phyloP scores from a whole-genome alignment of 2,113 vertebrate species.

The Lasiurus borealis region DNA sequence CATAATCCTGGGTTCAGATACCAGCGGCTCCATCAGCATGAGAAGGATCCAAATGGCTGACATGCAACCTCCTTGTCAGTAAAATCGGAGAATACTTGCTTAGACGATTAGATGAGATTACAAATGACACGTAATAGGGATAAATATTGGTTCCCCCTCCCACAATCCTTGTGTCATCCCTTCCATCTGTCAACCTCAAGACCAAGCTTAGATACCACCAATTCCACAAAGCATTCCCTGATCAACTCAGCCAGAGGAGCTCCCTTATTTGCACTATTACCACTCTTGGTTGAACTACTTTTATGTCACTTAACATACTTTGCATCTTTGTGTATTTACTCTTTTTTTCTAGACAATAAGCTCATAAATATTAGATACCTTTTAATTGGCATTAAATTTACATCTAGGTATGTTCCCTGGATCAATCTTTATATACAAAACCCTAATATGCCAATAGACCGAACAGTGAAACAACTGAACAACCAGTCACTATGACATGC shows the following conservation, averaged over 20 bases:
- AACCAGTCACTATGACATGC: too few relatives aligned
- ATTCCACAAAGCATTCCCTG: neutral
- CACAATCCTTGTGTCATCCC: neutral
- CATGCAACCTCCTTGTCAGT: neutral
- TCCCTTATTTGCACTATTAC: too few relatives aligned
- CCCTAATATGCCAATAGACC: too few relatives aligned
- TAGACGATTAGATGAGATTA: neutral
- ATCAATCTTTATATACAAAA: neutral
- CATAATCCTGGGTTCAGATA: neutral
- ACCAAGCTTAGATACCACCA: neutral
- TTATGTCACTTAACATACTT: neutral
- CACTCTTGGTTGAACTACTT: neutral
- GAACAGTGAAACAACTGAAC: too few relatives aligned
- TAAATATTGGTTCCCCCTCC: neutral
- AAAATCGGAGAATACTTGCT: neutral
- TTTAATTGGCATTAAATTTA: neutral
- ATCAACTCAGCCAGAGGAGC: neutral
- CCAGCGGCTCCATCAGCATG: neutral
- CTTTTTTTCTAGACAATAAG: neutral
- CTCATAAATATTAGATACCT: neutral
- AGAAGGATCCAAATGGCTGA: neutral
- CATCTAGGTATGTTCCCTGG: neutral
- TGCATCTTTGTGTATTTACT: neutral
- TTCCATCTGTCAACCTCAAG: neutral
- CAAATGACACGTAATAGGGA: neutral